Base-by-base conservation (phyloP, 2,113 vertebrate species). In the Sciurus niger region DNA sequence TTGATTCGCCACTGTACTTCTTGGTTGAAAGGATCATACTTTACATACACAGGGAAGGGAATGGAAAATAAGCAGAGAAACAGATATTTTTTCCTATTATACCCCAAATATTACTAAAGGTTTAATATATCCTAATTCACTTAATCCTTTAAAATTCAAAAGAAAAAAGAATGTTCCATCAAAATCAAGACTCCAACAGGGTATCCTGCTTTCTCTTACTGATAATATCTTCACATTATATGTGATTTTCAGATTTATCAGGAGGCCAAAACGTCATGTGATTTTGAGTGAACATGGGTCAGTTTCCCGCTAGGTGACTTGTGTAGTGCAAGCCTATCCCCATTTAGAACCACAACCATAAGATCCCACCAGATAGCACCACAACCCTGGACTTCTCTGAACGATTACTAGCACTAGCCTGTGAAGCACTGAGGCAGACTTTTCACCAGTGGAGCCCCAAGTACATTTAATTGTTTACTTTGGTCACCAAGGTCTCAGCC, bases 121-220 rank as follows among this genome's bases (percentile, higher is more conserved):
- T 53, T 94, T 94, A 60, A 77, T 82, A 70, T 60, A 24, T 12
- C 43, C 28, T 63, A 55, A 73, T 93, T 90, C 68, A 77, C 25
- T 78, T 73, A 83, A 93, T 51, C 17, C n/a, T 84, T 76, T 28
- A 40, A 63, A 37, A 37, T 65, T 84, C 60, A 58, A 58, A 58
- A 58, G 55, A 58, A 32, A 60, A 93, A 95, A 84, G 30, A 79
- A 68, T 5, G 70, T 77, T 10, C 20, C 68, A 70, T 70, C 30
- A 46, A 53, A 70, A 97, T 55, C 55, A 76, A 25, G 37, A 84
- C 55, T 77, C 73, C 53, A 55, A 9, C 1, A 70, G 16, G 25
- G 11, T 43, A 2, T 30, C 37, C 40, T 77, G 40, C 25, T 87
- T 90, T 79, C 34, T 70, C 8, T 88, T 51, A 67, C 43, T 78